Conservation (phyloP, 2,113 vertebrate species). For the Podiceps cristatus region DNA sequence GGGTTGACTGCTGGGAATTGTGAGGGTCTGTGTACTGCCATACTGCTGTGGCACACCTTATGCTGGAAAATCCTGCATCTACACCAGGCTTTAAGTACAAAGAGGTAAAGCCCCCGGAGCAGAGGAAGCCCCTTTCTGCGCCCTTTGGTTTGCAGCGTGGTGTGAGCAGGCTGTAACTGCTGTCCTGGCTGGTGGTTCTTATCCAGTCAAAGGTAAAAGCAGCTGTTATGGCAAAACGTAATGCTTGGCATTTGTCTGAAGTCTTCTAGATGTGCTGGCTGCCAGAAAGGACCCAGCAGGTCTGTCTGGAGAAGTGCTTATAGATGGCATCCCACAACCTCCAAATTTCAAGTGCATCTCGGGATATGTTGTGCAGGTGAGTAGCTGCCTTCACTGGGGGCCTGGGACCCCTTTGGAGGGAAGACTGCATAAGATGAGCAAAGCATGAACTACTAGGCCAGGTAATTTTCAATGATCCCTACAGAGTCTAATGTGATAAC, state of each 20-base stretch:
- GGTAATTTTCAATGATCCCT: not conserved
- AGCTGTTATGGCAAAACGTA: not conserved
- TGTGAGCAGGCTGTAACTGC: not conserved
- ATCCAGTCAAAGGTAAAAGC: not conserved
- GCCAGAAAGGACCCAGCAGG: slow-evolving; percentile 84
- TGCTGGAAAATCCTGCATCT: not conserved
- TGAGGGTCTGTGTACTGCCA: not conserved
- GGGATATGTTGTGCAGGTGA: slow-evolving; percentile 68
- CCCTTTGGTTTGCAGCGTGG: not conserved
- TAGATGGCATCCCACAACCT: slow-evolving; percentile 57
- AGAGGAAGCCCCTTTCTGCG: not conserved
- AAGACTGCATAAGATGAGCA: not conserved
- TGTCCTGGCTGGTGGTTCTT: not conserved
- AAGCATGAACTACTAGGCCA: not conserved
- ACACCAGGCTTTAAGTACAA: not conserved
- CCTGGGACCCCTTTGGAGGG: not conserved
- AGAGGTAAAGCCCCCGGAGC: not conserved
- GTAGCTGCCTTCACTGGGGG: not conserved
- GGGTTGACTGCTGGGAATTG: not conserved
- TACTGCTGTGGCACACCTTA: not conserved
- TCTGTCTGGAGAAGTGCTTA: slow-evolving; percentile 64
- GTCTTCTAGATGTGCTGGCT: slow-evolving; percentile 85
- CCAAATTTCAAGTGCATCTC: slow-evolving; percentile 69
- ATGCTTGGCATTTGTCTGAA: slow-evolving; percentile 52
- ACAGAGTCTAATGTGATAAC: not conserved